phyloP scores from a whole-genome alignment of 2,888 invertebrate species.

The Abscondita cerata region DNA sequence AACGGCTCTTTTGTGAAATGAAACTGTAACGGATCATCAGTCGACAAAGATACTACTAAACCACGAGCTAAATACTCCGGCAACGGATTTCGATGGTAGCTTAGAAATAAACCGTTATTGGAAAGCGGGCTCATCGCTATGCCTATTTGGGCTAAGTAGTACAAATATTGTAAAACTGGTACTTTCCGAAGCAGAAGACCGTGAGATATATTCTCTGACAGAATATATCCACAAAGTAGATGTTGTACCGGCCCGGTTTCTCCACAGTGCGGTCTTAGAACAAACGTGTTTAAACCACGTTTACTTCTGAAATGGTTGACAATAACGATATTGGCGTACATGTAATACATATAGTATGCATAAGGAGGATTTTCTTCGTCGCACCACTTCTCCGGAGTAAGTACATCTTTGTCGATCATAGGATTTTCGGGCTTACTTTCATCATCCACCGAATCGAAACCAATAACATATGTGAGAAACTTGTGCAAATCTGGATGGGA shows the following conservation, averaged over 20 bases:
- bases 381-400: slow-evolving; percentile 84
- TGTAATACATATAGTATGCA: slow-evolving; percentile 97
- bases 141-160: slow-evolving; percentile 96
- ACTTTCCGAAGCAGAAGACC: slow-evolving; percentile 95
- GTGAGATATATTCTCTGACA: slow-evolving; percentile 98
- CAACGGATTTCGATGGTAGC: slow-evolving; percentile 98
- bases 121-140: slow-evolving; percentile 99
- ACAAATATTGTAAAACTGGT: slow-evolving; percentile 97
- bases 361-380: slow-evolving; percentile 97
- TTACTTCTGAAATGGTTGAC: slow-evolving; percentile 86
- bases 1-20: slow-evolving; percentile 99
- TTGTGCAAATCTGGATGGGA: slow-evolving; percentile 90
- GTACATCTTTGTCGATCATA: slow-evolving; percentile 81
- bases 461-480: slow-evolving; percentile 79
- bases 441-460: slow-evolving; percentile 99
- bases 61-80: slow-evolving; percentile 97
- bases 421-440: slow-evolving; percentile 99
- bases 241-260: slow-evolving; percentile 99
- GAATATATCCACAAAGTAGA: slow-evolving; percentile 94
- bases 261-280: slow-evolving; percentile 96
- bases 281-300: slow-evolving; percentile 91
- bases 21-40: slow-evolving; percentile 98
- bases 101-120: slow-evolving; percentile 97
- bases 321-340: slow-evolving; percentile 95
- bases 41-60: slow-evolving; percentile 91